These are phyloP conservation scores for Amphipoea lucens DNA, from an alignment of 2,888 invertebrate species.

Conservation along the genomic window DNA sequence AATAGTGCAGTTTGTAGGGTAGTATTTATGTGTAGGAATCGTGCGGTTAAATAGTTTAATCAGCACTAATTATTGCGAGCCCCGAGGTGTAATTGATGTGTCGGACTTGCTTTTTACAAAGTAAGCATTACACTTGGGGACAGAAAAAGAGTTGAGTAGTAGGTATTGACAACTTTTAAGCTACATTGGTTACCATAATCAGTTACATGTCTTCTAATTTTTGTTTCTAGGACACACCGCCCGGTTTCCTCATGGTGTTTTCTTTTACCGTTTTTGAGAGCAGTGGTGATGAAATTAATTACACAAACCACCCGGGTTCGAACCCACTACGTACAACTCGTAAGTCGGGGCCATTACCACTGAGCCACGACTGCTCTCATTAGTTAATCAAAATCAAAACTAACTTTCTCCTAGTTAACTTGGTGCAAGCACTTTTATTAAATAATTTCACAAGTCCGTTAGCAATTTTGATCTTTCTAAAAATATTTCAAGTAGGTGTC, in stretches of 20 bases:
- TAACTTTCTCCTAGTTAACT: background rate
- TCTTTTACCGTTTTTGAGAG: too few relatives aligned
- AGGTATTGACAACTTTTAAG: background rate
- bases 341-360: too few relatives aligned
- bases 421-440: background rate
- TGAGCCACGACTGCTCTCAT: too few relatives aligned
- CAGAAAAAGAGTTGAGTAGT: background rate
- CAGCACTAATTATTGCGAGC: background rate
- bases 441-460: background rate
- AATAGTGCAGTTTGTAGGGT: conserved; percentile 22
- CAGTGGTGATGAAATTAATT: too few relatives aligned
- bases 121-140: conserved; percentile 10
- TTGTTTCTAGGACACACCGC: background rate
- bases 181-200: background rate
- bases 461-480: background rate
- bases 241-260: too few relatives aligned
- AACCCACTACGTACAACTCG: too few relatives aligned
- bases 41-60: background rate
- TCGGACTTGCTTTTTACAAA: background rate
- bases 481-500: background rate
- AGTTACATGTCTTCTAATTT: background rate
- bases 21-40: background rate
- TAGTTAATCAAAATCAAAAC: background rate
- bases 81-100: background rate
- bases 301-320: too few relatives aligned